Base-by-base conservation (phyloP, 2,888 invertebrate genomes). In the Erpobdella octoculata region DNA sequence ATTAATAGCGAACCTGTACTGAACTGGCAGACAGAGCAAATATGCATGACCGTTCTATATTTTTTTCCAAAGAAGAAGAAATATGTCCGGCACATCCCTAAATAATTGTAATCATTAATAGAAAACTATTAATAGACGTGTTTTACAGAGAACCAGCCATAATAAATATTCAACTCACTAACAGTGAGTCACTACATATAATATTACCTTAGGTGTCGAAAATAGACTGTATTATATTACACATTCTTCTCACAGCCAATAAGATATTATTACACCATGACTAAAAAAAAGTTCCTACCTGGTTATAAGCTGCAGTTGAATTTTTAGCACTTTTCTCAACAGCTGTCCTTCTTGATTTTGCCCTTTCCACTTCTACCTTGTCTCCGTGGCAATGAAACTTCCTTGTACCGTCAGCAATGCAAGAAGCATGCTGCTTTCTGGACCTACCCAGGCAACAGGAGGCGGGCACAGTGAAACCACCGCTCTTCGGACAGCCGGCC, bases 401-500 rank as follows among this genome's bases (percentile, higher is more conserved):
- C 53, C 28, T 53, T 28, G 15, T 25, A n/a, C 8, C 21, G 18
- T 53, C 53, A 6, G 53, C 53, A 6, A n/a, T 25, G 53, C 53
- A 53, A 8, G 21, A 21, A 15, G 6, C 21, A 2, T 53, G 53
- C 53, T 53, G 21, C 53, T 53, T 53, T 53, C 21, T 21, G 8
- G 53, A 53, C 9, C 53, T 28, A 21, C 4, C 21, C 8, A 2
- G 21, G n/a, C 69, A 69, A 53, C 69, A 69, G 46, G 69, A 69
- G 18, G 58, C 1, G 33, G 69, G 69, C 2, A 53, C 53, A 5
- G 6, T 21, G 53, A 53, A n/a, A n/a, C n/a, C n/a, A n/a, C n/a
- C n/a, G 41, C 41, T 41, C 41, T 9, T 18, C 9, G 9, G 9
- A n/a, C 21, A 25, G 21, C 53, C 15, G 53, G 21, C 15, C 21